Evolutionary conservation across 2,888 invertebrate genomes (phyloP).

Genomic region (Cerastis rubricosa): DNA sequence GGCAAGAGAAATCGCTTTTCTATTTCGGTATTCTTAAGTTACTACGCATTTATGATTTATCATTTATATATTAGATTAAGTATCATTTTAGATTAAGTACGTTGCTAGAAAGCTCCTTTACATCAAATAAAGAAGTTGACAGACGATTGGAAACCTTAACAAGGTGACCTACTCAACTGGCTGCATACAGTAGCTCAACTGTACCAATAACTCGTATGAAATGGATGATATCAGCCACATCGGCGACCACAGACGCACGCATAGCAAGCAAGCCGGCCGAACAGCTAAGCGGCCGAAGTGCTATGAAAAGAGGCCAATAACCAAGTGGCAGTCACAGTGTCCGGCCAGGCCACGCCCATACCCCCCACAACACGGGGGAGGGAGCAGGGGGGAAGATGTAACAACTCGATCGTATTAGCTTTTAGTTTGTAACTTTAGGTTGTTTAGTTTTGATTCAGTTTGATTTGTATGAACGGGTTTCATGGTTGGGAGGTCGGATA

Average conservation of each 20-base stretch:
- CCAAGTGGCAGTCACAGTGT: slow-evolving; percentile 71
- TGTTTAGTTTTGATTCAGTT: neutral
- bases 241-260: slow-evolving; percentile 5
- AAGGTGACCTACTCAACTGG: neutral
- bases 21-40: neutral
- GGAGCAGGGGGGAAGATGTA: slow-evolving; percentile 30
- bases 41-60: neutral
- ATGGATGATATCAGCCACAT: neutral
- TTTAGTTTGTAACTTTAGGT: slow-evolving; percentile 57
- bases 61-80: neutral
- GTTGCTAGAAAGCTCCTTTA: neutral
- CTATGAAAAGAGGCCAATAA: slow-evolving; percentile 67
- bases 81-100: neutral
- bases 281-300: neutral
- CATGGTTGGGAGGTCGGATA: neutral
- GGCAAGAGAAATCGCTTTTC: neutral
- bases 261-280: slow-evolving; percentile 14
- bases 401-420: slow-evolving; percentile 58
- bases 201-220: slow-evolving; percentile 9
- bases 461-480: neutral
- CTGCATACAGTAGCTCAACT: neutral
- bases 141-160: neutral
- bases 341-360: slow-evolving; percentile 65
- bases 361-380: slow-evolving; percentile 31
- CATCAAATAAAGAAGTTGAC: neutral